Percentiles rank a stretch among this genome's conserved stretches.
Evolutionary conservation across 2,888 invertebrate genomes (phyloP).

Genomic region (Perithous albicinctus): DNA sequence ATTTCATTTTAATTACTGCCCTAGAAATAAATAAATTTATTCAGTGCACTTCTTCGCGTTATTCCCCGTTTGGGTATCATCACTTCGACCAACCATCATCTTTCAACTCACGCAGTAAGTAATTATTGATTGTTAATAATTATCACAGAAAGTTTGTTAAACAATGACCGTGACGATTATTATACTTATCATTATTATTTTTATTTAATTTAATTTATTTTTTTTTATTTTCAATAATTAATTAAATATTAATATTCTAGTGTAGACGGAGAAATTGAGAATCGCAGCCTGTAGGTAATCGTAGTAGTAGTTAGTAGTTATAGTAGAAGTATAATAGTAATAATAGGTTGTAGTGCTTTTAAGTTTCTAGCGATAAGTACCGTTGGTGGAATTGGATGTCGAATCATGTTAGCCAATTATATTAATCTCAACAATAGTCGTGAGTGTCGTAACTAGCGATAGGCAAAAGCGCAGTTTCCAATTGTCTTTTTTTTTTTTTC

Average conservation of each 20-base stretch:
- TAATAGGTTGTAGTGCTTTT: constrained; percentile 44
- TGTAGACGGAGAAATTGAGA: constrained; percentile 70
- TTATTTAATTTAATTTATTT: constrained; percentile 17
- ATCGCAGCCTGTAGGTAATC: constrained; percentile 56
- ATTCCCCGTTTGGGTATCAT: constrained; percentile 15
- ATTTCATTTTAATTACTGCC: constrained; percentile 50
- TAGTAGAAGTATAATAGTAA: constrained; percentile 41
- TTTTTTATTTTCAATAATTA: constrained; percentile 22
- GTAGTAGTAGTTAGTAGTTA: constrained; percentile 41
- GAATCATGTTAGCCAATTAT: constrained; percentile 23
- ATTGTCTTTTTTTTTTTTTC: background rate
- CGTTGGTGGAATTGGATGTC: constrained; percentile 38
- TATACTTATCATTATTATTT: constrained; percentile 60
- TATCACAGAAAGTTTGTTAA: constrained; percentile 85
- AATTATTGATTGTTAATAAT: constrained; percentile 85
- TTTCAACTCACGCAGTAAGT: constrained; percentile 67
- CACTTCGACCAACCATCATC: constrained; percentile 29
- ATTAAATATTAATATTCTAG: constrained; percentile 47
- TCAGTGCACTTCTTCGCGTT: constrained; percentile 19
- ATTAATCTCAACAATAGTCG: constrained; percentile 19
- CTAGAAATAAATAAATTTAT: constrained; percentile 5
- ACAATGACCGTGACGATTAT: constrained; percentile 81
- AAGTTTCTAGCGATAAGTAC: constrained; percentile 41
- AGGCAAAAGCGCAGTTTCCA: background rate
- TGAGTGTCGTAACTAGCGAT: background rate